Evolutionary conservation across 2,888 invertebrate genomes (phyloP), one percentile per base, ranked within the genome.

Genomic region (Perizoma flavofasciatum): DNA sequence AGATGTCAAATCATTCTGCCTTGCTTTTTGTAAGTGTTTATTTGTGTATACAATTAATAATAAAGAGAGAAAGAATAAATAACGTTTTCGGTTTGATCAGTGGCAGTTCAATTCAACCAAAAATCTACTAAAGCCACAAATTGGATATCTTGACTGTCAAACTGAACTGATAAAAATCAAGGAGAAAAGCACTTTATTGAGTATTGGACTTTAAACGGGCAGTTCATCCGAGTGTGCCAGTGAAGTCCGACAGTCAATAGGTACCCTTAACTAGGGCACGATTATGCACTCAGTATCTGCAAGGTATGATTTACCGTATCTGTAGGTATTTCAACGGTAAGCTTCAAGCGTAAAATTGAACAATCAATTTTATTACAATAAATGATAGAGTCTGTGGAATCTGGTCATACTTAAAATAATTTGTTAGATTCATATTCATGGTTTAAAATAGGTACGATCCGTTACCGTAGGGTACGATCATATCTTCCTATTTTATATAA

Each of bases 281-380:
- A 68, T 72, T 65, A 63, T 71, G 62, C 66, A 66, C 59, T 63
- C 57, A 32, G 61, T 61, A 61, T 60, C 66, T 60, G 55, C 51
- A 50, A 60, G 63, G 59, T 67, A 63, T 63, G 48, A 65, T 69
- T 69, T 69, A 59, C 67, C 48, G 57, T 49, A 58, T 62, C 62
- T 65, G 48, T 67, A 67, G 63, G 69, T 67, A 67, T 69, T 66
- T 67, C 66, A 69, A 63, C 67, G 65, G 69, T 67, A 59, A 67
- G 67, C 67, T 69, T 66, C 58, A 66, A 69, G 67, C 67, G 65
- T 66, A 66, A 69, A 69, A 69, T 69, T 69, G 67, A 59, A 67
- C 69, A 63, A 67, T 69, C 67, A 66, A 69, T 69, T 67, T 67
- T 67, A 69, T 69, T 69, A 63, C 67, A 69, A 67, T 65, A 69